A percentile compares a stretch with the other conserved stretches of the same genome.
These are phyloP conservation scores for Eumaeus atala DNA, from an alignment of 1,140 invertebrate genomes.

Conservation along the genomic window DNA sequence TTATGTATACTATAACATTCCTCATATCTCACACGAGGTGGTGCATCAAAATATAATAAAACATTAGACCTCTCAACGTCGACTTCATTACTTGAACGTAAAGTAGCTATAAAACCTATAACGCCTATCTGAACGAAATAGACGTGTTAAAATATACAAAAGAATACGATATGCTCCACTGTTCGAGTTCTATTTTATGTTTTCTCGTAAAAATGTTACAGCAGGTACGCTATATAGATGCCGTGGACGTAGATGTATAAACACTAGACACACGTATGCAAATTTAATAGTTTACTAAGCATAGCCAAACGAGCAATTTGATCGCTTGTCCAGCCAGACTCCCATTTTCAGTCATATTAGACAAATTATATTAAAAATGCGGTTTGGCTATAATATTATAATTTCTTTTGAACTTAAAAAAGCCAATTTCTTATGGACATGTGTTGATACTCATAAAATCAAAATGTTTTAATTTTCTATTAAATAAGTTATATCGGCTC, in stretches of 20 bases:
- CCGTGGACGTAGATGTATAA: neutral
- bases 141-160: conserved; percentile 48
- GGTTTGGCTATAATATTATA: too few relatives aligned
- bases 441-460: too few relatives aligned
- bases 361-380: too few relatives aligned
- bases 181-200: conserved; percentile 40
- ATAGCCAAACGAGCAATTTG: too few relatives aligned
- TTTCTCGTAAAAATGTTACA: conserved; percentile 40
- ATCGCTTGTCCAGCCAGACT: too few relatives aligned
- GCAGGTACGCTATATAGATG: conserved; percentile 26
- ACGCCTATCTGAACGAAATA: conserved; percentile 28
- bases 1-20: too few relatives aligned
- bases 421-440: too few relatives aligned
- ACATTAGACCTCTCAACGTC: neutral
- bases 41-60: neutral
- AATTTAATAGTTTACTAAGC: neutral
- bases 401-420: too few relatives aligned
- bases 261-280: conserved; percentile 1
- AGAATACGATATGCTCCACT: conserved; percentile 39
- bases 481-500: too few relatives aligned
- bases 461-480: too few relatives aligned
- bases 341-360: too few relatives aligned
- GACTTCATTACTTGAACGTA: conserved; percentile 1
- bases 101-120: conserved; percentile 21
- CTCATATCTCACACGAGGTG: too few relatives aligned